Evolutionary conservation across 2,888 invertebrate genomes (phyloP).

Genomic region (Leptothorax acervorum): DNA sequence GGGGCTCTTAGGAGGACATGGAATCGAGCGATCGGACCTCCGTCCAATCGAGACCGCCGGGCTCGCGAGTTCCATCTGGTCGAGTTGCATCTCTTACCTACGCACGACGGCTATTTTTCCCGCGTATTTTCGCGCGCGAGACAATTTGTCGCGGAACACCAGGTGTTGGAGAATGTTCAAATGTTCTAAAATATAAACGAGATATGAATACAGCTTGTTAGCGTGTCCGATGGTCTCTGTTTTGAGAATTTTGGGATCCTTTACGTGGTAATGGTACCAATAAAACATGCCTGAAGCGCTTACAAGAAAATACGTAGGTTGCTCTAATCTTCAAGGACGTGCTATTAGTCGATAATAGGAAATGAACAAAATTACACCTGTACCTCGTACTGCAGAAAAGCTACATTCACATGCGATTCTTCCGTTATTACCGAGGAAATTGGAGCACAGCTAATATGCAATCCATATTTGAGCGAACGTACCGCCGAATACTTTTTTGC

Average conservation of each 20-base stretch:
- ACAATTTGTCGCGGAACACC: conserved; percentile 8
- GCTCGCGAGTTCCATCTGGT: neutral
- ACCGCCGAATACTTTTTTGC: neutral
- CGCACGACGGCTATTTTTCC: neutral
- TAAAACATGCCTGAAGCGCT: neutral
- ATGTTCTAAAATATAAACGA: neutral
- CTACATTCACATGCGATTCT: neutral
- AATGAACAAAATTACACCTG: neutral
- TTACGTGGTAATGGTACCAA: neutral
- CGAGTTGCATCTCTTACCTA: neutral
- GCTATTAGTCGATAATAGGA: neutral
- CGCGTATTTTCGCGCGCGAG: conserved; percentile 29
- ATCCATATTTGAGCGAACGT: conserved; percentile 11
- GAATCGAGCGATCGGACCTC: conserved; percentile 35
- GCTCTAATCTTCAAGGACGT: neutral
- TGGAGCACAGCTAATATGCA: conserved; percentile 18
- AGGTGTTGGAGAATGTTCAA: conserved; percentile 36
- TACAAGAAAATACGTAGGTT: neutral
- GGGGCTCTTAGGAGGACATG: neutral
- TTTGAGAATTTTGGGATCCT: neutral
- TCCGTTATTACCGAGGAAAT: conserved; percentile 13
- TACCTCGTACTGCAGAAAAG: neutral
- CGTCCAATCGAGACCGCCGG: conserved; percentile 8
- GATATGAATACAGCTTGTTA: conserved; percentile 21
- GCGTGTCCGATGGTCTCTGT: neutral